Conservation (phyloP, 2,888 invertebrate genomes). For the Patella ulyssiponensis region DNA sequence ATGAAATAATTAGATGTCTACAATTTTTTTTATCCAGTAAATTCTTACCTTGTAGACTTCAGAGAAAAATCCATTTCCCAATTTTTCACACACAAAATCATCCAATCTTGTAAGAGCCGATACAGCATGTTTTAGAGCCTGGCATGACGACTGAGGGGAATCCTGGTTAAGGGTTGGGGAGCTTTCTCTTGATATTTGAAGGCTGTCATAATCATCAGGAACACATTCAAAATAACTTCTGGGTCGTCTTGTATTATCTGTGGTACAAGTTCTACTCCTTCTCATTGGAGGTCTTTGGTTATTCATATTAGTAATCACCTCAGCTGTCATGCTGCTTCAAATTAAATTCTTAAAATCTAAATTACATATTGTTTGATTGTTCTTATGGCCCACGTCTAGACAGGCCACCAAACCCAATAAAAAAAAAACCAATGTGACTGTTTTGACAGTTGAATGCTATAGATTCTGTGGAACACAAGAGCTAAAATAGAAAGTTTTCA, state of each 20-base stretch:
- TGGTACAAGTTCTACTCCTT: constrained; percentile 21
- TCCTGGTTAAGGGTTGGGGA: constrained; percentile 21
- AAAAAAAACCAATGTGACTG: too few relatives aligned
- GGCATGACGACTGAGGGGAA: constrained; percentile 79
- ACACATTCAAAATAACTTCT: constrained; percentile 18
- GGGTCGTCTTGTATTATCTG: constrained; percentile 8
- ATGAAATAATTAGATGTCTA: too few relatives aligned
- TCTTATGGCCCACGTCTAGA: too few relatives aligned
- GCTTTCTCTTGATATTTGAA: constrained; percentile 21
- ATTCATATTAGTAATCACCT: background rate
- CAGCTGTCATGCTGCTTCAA: constrained; percentile 1
- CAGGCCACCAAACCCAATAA: too few relatives aligned
- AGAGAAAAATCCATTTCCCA: constrained; percentile 96
- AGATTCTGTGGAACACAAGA: too few relatives aligned
- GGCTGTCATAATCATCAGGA: background rate
- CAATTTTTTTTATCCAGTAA: background rate
- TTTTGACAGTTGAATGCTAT: too few relatives aligned
- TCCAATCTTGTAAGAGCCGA: constrained; percentile 92
- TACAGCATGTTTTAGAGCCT: constrained; percentile 91
- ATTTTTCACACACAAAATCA: constrained; percentile 93
- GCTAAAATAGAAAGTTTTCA: too few relatives aligned
- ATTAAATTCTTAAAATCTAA: too few relatives aligned
- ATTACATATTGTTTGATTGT: too few relatives aligned
- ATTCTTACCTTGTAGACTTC: constrained; percentile 94
- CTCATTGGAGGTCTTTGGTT: constrained; percentile 19